Conservation (phyloP, 2,888 invertebrate genomes). For the Brachycybe producta region DNA sequence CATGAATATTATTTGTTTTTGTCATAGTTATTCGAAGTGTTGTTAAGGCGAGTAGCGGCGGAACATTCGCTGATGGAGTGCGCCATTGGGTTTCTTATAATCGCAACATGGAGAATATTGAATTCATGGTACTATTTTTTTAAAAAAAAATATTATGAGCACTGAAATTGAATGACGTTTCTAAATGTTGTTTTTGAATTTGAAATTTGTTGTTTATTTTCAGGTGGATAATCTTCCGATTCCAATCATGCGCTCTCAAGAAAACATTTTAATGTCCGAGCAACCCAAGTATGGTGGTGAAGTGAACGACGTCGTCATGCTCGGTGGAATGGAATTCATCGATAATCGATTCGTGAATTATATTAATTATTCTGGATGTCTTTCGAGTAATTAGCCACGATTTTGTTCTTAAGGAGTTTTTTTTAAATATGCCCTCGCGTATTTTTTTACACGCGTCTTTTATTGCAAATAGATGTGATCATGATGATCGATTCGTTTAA, state of each 20-base stretch:
- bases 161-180: not conserved
- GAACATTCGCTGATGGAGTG: conserved; percentile 69
- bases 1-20: conserved; percentile 26
- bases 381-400: conserved; percentile 57
- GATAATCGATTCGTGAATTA: conserved; percentile 68
- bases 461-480: conserved; percentile 52
- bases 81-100: conserved; percentile 59
- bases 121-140: conserved; percentile 36
- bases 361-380: conserved; percentile 75
- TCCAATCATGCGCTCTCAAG: not conserved
- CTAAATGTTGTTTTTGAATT: not conserved
- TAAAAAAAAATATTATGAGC: not conserved
- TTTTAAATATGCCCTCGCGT: not conserved
- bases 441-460: conserved; percentile 5
- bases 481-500: conserved; percentile 65
- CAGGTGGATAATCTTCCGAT: conserved; percentile 7
- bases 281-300: conserved; percentile 37
- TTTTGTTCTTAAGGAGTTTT: not conserved
- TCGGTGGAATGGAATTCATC: conserved; percentile 64
- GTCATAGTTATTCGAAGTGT: conserved; percentile 18
- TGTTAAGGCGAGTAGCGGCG: conserved; percentile 57
- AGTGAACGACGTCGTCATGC: conserved; percentile 60
- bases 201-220: not conserved
- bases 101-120: conserved; percentile 56
- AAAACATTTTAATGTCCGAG: not conserved